A percentile compares a stretch with the other conserved stretches of the same genome.
phyloP scores from a whole-genome alignment of 2,797 vertebrate genomes.

The Leuciscus waleckii region DNA sequence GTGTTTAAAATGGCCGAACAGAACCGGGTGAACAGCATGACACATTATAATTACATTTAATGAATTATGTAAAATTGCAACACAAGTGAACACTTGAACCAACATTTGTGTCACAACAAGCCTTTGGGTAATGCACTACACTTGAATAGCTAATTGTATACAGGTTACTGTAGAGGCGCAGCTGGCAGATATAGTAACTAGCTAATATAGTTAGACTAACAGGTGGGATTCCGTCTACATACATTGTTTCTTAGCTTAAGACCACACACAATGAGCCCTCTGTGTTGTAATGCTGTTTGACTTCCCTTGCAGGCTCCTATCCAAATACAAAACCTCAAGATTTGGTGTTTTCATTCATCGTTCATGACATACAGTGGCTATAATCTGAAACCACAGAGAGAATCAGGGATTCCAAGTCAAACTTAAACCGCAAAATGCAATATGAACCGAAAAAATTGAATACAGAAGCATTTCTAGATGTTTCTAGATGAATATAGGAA shows the following conservation, averaged over 20 bases:
- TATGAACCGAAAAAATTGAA: not conserved
- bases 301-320: not conserved
- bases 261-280: slow-evolving; percentile 51
- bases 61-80: not conserved
- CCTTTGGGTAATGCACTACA: not conserved
- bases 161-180: not conserved
- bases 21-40: not conserved
- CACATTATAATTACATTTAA: not conserved
- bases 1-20: not conserved
- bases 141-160: not conserved
- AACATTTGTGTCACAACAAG: not conserved
- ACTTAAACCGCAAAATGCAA: not conserved
- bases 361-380: not conserved
- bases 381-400: not conserved
- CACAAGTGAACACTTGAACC: not conserved
- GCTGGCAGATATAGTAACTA: slow-evolving; percentile 27
- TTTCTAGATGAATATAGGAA: not conserved
- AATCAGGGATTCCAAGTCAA: not conserved
- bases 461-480: not conserved
- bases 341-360: not conserved
- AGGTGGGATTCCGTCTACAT: slow-evolving; percentile 16
- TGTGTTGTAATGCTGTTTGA: not conserved
- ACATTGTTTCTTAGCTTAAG: slow-evolving; percentile 48
- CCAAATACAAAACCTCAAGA: slow-evolving; percentile 5
- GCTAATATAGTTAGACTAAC: slow-evolving; percentile 7